Evolutionary conservation across 2,113 vertebrate genomes (phyloP).

Genomic region (Octodon degus): DNA sequence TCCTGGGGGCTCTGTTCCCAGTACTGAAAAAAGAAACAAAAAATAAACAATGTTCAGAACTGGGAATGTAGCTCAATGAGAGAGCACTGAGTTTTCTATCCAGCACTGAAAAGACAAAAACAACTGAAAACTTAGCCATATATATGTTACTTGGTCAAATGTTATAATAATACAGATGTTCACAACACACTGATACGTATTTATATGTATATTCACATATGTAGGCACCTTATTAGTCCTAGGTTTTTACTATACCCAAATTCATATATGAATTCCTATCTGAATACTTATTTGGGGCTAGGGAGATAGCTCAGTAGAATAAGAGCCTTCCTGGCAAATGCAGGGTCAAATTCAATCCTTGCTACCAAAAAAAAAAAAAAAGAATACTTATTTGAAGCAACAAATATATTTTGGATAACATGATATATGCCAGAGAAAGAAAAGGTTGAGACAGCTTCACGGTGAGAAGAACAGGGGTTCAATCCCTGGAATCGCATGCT

Average conservation of each 20-base stretch:
- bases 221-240: not conserved
- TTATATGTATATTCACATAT: not conserved
- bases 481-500: no score
- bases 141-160: not conserved
- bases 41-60: not conserved
- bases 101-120: not conserved
- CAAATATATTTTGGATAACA: not conserved
- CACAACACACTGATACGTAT: not conserved
- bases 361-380: no score
- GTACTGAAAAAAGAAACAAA: not conserved
- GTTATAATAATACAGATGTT: not conserved
- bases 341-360: no score
- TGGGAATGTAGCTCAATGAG: not conserved
- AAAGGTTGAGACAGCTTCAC: not conserved
- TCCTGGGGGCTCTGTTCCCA: not conserved
- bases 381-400: slow-evolving; percentile 12
- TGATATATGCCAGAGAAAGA: not conserved
- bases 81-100: not conserved
- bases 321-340: no score
- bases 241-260: not conserved
- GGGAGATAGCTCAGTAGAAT: no score
- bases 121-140: not conserved
- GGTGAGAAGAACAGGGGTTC: no score
- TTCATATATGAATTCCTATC: slow-evolving; percentile 8
- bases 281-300: slow-evolving; percentile 9